Evolutionary conservation across 2,888 invertebrate genomes (phyloP).

Genomic region (Liodrosophila aerea): DNA sequence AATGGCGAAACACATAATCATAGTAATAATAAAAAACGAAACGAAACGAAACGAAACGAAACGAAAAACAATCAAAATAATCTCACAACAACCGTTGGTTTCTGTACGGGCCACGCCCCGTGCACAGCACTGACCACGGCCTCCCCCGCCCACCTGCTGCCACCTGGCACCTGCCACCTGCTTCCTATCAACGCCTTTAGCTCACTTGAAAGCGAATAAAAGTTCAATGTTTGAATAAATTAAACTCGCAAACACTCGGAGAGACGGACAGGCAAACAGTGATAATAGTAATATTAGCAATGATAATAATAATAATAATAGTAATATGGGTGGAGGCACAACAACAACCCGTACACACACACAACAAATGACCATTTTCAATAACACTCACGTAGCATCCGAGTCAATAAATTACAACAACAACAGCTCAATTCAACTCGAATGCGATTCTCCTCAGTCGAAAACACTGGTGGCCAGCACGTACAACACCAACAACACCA

Average conservation of each 20-base stretch:
- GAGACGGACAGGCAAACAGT: constrained; percentile 5
- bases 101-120: constrained; percentile 29
- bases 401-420: constrained; percentile 66
- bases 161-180: constrained; percentile 16
- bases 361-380: constrained; percentile 69
- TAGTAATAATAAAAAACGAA: too few relatives aligned
- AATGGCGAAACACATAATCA: constrained; percentile 6
- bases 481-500: constrained; percentile 39
- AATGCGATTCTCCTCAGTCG: constrained; percentile 39
- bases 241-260: constrained; percentile 34
- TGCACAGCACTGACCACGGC: constrained; percentile 4
- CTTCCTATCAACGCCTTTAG: constrained; percentile 25
- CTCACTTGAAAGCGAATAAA: constrained; percentile 57
- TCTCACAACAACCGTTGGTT: constrained; percentile 47
- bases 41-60: too few relatives aligned
- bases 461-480: constrained; percentile 55
- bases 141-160: constrained; percentile 1
- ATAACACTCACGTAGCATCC: constrained; percentile 74
- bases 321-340: constrained; percentile 51
- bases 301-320: constrained; percentile 30
- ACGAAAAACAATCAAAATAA: constrained; percentile 1
- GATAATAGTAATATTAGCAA: constrained; percentile 27
- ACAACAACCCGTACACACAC: constrained; percentile 25
- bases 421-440: constrained; percentile 1
- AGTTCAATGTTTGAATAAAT: constrained; percentile 75